Evolutionary conservation across 2,113 vertebrate species (phyloP).

Genomic region (Pangasianodon gigas): DNA sequence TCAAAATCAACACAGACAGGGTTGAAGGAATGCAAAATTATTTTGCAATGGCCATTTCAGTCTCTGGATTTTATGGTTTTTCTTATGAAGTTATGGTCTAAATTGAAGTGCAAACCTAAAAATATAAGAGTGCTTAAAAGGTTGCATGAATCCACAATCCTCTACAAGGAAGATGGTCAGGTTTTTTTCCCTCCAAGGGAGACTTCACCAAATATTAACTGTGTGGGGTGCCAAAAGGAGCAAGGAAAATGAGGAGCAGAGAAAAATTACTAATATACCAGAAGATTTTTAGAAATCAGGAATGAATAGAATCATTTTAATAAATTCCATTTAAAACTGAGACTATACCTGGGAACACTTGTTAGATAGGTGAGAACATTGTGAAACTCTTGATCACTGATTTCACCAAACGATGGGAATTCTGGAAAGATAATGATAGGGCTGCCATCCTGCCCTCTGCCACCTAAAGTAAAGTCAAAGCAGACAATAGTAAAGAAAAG

Average conservation of each 20-base stretch:
- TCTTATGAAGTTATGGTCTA: background rate
- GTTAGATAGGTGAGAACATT: conserved; percentile 94
- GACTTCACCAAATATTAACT: background rate
- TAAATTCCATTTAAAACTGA: background rate
- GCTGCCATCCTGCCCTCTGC: conserved; percentile 88
- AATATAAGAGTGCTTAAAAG: no score
- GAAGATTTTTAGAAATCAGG: background rate
- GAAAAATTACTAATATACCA: background rate
- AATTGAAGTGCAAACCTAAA: no score
- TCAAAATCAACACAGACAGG: background rate
- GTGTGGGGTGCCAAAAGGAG: background rate
- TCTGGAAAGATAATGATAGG: conserved; percentile 97
- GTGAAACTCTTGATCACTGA: conserved; percentile 90
- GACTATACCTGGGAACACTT: conserved; percentile 87
- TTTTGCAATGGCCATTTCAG: background rate
- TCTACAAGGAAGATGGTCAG: background rate
- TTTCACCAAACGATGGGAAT: conserved; percentile 87
- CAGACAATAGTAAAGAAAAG: conserved; percentile 1
- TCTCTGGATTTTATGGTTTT: background rate
- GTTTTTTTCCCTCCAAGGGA: background rate
- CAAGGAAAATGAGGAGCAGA: background rate
- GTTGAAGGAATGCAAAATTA: background rate
- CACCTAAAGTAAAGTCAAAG: conserved; percentile 73
- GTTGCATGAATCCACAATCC: background rate
- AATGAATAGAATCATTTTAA: background rate